These are phyloP conservation scores for Prochilodus magdalenae DNA, from an alignment of 2,113 vertebrate species.

Conservation along the genomic window DNA sequence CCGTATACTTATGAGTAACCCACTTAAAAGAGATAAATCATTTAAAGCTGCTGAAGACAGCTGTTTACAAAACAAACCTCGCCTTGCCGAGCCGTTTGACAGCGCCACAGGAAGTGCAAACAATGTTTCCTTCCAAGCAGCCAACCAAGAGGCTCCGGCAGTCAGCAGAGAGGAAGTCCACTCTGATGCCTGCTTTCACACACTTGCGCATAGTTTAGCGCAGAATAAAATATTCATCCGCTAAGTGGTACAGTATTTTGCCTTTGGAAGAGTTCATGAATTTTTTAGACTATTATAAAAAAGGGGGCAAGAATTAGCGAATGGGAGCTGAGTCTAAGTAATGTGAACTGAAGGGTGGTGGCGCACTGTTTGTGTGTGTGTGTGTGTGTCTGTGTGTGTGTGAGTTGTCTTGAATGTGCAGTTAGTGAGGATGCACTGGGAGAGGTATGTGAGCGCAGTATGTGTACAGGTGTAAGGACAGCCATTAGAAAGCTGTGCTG, in stretches of 20 bases:
- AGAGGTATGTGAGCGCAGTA: conserved; percentile 45
- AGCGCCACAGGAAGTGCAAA: conserved; percentile 26
- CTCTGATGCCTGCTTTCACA: conserved; percentile 13
- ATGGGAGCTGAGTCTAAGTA: conserved; percentile 34
- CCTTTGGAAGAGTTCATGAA: conserved; percentile 76
- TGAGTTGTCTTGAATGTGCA: conserved; percentile 43
- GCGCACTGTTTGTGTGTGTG: conserved; percentile 6
- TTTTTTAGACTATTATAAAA: conserved; percentile 72
- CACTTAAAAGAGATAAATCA: conserved; percentile 11
- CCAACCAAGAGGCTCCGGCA: conserved; percentile 21
- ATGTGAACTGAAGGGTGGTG: conserved; percentile 11
- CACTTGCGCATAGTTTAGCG: conserved; percentile 69
- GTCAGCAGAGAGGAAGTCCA: conserved; percentile 1
- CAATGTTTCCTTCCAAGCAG: background rate
- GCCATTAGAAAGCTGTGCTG: conserved; percentile 63
- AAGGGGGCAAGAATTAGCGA: conserved; percentile 25
- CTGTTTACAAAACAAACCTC: conserved; percentile 40
- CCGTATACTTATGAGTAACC: conserved; percentile 10
- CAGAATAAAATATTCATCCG: conserved; percentile 78
- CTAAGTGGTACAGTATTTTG: conserved; percentile 78
- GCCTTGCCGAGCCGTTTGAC: background rate
- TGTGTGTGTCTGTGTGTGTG: conserved; percentile 5
- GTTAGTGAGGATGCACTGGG: conserved; percentile 51
- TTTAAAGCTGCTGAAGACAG: conserved; percentile 17
- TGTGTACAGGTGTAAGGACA: conserved; percentile 62